Conservation (phyloP, 1,140 invertebrate genomes). For the Habropoda laboriosa region DNA sequence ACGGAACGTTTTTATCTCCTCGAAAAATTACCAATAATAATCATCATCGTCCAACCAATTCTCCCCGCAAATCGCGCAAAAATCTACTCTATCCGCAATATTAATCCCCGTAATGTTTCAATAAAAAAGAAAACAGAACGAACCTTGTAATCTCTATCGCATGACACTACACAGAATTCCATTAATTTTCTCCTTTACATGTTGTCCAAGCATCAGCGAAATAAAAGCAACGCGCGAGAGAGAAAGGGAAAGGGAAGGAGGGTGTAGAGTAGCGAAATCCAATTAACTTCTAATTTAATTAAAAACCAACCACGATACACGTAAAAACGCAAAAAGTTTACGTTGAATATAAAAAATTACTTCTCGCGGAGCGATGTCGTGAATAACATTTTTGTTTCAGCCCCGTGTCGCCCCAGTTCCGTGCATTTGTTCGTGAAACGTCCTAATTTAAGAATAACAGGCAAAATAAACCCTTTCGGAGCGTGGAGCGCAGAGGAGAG, state of each 20-base stretch:
- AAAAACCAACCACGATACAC: constrained; percentile 14
- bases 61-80: too few relatives aligned
- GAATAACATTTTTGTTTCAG: constrained; percentile 31
- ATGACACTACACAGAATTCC: not conserved
- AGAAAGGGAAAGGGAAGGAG: too few relatives aligned
- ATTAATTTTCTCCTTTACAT: not conserved
- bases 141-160: not conserved
- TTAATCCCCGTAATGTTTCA: not conserved
- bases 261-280: not conserved
- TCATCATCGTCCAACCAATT: too few relatives aligned
- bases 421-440: constrained; percentile 32
- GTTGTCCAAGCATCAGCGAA: not conserved
- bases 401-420: constrained; percentile 28
- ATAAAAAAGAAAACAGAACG: not conserved
- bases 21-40: too few relatives aligned
- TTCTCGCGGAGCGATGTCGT: not conserved
- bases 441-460: constrained; percentile 31
- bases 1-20: too few relatives aligned
- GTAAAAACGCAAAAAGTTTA: not conserved
- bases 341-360: not conserved
- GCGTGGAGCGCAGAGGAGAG: not conserved
- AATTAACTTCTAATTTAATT: constrained; percentile 37
- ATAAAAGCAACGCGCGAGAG: not conserved
- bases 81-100: too few relatives aligned
- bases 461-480: constrained; percentile 22